Percentiles rank a stretch among this genome's conserved stretches.
Evolutionary conservation across 2,888 invertebrate genomes (phyloP).

Genomic region (Chaetoderma sp.): DNA sequence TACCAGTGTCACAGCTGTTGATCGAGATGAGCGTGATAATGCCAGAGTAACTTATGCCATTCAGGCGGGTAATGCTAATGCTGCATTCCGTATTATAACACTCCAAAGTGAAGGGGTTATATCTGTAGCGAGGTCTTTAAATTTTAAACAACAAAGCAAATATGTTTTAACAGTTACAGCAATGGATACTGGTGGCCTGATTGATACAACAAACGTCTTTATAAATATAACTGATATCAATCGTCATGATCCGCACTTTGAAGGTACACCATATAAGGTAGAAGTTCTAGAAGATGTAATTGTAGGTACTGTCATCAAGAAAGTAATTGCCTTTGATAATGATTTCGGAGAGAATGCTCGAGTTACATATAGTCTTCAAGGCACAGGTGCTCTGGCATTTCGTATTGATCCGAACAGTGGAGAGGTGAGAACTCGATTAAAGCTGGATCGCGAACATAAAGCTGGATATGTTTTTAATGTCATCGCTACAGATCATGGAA

Average conservation of each 20-base stretch:
- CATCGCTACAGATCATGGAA: conserved; percentile 92
- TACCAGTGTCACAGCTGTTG: conserved; percentile 93
- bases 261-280: conserved; percentile 91
- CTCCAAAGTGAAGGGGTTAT: conserved; percentile 79
- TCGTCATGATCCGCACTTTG: conserved; percentile 92
- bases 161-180: conserved; percentile 78
- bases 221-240: conserved; percentile 96
- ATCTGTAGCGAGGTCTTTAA: conserved; percentile 89
- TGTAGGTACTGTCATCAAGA: conserved; percentile 89
- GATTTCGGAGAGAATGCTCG: conserved; percentile 94
- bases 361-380: conserved; percentile 71
- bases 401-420: conserved; percentile 93
- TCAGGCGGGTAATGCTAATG: conserved; percentile 70
- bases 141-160: conserved; percentile 91
- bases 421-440: conserved; percentile 87
- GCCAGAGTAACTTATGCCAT: conserved; percentile 88
- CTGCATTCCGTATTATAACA: conserved; percentile 82
- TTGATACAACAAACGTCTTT: conserved; percentile 89
- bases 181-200: conserved; percentile 88
- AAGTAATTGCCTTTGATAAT: conserved; percentile 91
- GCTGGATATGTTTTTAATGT: conserved; percentile 86
- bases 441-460: conserved; percentile 86
- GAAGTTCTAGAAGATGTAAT: conserved; percentile 92
- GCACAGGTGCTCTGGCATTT: conserved; percentile 73
- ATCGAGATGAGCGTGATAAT: conserved; percentile 93